Base-by-base conservation (phyloP, 2,888 invertebrate species). In the Neoaliturus tenellus region DNA sequence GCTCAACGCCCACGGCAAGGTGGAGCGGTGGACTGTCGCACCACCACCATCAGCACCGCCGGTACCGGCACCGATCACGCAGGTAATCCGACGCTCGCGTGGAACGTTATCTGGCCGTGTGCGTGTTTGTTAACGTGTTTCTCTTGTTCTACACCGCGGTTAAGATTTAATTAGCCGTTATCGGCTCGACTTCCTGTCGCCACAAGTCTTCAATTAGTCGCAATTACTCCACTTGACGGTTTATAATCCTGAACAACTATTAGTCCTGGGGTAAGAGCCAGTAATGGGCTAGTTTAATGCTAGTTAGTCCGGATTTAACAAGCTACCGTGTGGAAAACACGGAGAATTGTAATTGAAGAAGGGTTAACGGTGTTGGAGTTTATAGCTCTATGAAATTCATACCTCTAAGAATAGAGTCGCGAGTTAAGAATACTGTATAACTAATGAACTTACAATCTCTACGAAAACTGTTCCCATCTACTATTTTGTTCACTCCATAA, bases 81-180 rank as follows among this genome's bases (percentile, higher is more conserved):
- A 31, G 62, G 35, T 69, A 69, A 69, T 69, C 69, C 20, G 39
- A n/a, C 6, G 4, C 69, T 69, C 69, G 69, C 69, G 69, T 69
- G 69, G 39, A 35, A 20, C 69, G 69, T 12, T 35, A 69, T 69
- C 69, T 33, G 20, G 35, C 67, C 14, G 6, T 17, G 6, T 67
- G 67, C 69, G 81, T 81, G 81, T 81, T 81, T 81, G 81, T 62
- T 81, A 58, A 81, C 81, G 81, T 81, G 81, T 81, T 81, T 44
- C 41, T 81, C 44, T 67, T 81, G 62, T 35, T 62, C 58, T 80
- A 39, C 80, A 58, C 55, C 58, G 31, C 81, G 62, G 62, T 81
- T 81, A 81, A 81, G 81, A 81, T 81, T 81, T 81, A 81, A 81
- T 81, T 81, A 81, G 41, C 39, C 81, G 62, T 80, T 80, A 80